phyloP scores from a whole-genome alignment of 2,888 invertebrate species.

The Nymphalis urticae region DNA sequence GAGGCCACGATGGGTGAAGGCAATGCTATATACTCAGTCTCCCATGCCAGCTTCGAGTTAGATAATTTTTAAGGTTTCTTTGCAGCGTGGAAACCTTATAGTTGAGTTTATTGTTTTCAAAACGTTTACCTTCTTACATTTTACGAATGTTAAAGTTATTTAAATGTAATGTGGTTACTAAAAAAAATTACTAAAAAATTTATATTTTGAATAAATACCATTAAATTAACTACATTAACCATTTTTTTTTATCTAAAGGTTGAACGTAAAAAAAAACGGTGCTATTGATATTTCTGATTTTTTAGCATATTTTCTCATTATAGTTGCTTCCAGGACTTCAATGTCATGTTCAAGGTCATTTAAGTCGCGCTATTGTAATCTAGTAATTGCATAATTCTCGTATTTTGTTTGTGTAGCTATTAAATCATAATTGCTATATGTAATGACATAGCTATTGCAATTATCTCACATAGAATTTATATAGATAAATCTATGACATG shows the following conservation, averaged over 20 bases:
- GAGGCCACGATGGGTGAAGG: slow-evolving; percentile 39
- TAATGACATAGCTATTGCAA: slow-evolving; percentile 21
- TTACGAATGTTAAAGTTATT: too few relatives aligned
- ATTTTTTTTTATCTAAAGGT: too few relatives aligned
- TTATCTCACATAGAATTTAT: not conserved
- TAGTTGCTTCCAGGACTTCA: not conserved
- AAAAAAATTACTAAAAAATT: too few relatives aligned
- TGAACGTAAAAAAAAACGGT: too few relatives aligned
- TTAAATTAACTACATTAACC: too few relatives aligned
- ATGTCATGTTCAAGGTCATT: slow-evolving; percentile 9
- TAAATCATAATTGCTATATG: slow-evolving; percentile 7
- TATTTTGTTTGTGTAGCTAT: slow-evolving; percentile 22
- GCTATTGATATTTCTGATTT: not conserved
- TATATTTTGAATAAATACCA: too few relatives aligned
- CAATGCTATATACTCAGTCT: not conserved
- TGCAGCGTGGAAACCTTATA: not conserved
- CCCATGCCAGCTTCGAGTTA: not conserved
- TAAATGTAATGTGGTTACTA: too few relatives aligned
- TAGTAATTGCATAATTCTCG: slow-evolving; percentile 18
- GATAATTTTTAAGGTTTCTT: not conserved
- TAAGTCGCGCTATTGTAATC: slow-evolving; percentile 21
- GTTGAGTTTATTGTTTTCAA: not conserved
- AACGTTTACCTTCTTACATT: too few relatives aligned
- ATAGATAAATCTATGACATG: not conserved
- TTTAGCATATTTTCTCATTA: not conserved